These are phyloP conservation scores for Phacellophora camtschatica DNA, from an alignment of 30 jellyfish, hydroid and myxozoan species.

Conservation along the genomic window DNA sequence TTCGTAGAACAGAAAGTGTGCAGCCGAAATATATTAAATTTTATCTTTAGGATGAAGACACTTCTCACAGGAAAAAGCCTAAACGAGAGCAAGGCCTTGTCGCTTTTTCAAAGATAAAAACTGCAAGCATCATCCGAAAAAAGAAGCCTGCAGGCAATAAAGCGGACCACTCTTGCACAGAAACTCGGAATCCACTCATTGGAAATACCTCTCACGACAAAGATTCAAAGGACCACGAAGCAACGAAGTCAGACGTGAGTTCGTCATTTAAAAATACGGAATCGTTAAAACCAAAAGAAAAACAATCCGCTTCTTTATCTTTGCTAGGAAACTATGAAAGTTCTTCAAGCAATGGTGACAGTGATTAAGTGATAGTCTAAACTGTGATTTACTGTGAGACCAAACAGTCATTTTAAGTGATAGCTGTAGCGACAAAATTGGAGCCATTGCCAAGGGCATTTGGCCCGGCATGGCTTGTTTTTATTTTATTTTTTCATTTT, in stretches of 20 bases:
- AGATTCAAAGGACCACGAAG: neutral
- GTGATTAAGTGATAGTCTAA: too few species aligned
- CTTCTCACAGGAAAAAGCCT: neutral
- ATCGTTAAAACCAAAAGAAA: neutral
- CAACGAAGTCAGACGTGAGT: neutral
- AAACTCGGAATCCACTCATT: neutral
- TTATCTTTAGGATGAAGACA: too few species aligned
- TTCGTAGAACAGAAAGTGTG: too few species aligned
- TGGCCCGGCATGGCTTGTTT: too few species aligned
- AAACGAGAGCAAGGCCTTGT: conserved; percentile 29
- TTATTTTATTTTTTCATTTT: too few species aligned
- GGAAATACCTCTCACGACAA: neutral
- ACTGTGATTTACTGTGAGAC: too few species aligned
- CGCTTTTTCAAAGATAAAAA: conserved; percentile 26
- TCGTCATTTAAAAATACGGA: neutral
- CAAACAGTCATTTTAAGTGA: too few species aligned
- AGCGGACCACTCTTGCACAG: neutral
- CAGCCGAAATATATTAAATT: too few species aligned
- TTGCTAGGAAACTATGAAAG: conserved; percentile 57
- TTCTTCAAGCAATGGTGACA: conserved; percentile 42
- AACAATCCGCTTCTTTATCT: conserved; percentile 4
- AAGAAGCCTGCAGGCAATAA: neutral
- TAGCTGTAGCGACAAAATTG: too few species aligned
- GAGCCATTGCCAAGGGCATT: too few species aligned
- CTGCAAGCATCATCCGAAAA: conserved; percentile 36